phyloP scores from a whole-genome alignment of 2,113 vertebrate genomes.

The Dromiciops gliroides region DNA sequence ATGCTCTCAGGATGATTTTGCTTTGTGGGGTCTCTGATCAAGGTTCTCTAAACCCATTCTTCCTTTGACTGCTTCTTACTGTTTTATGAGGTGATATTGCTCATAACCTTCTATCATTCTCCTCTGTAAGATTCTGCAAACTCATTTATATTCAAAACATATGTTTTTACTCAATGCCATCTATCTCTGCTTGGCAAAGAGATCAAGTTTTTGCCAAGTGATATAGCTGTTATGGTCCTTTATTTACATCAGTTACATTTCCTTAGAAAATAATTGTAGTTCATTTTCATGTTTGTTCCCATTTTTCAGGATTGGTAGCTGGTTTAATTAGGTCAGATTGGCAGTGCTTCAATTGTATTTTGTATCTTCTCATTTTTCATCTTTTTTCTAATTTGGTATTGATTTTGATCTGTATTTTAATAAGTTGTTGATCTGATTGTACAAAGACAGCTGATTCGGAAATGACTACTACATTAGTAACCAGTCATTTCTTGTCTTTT shows the following conservation, averaged over 20 bases:
- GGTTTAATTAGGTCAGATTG: not conserved
- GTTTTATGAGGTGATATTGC: not conserved
- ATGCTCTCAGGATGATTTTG: not conserved
- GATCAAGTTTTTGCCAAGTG: not conserved
- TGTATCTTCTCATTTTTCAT: not conserved
- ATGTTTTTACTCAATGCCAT: not conserved
- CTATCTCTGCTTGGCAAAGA: not conserved
- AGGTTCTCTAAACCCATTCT: not conserved
- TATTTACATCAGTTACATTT: not conserved
- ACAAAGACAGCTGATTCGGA: not conserved
- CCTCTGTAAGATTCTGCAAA: not conserved
- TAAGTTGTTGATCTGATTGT: not conserved
- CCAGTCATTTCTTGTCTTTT: not conserved
- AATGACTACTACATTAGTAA: not conserved
- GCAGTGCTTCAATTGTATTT: not conserved
- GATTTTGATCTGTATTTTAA: not conserved
- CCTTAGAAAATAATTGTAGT: not conserved
- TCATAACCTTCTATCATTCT: not conserved
- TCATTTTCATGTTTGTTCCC: not conserved
- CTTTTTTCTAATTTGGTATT: not conserved
- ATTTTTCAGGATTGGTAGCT: not conserved
- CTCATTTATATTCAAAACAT: not conserved
- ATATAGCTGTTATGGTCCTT: not conserved
- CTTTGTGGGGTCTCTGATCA: not conserved
- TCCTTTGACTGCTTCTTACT: not conserved